Percentiles rank a stretch among this genome's conserved stretches.
Conservation (phyloP, 2,888 invertebrate species). For the Gerris lacustris region DNA sequence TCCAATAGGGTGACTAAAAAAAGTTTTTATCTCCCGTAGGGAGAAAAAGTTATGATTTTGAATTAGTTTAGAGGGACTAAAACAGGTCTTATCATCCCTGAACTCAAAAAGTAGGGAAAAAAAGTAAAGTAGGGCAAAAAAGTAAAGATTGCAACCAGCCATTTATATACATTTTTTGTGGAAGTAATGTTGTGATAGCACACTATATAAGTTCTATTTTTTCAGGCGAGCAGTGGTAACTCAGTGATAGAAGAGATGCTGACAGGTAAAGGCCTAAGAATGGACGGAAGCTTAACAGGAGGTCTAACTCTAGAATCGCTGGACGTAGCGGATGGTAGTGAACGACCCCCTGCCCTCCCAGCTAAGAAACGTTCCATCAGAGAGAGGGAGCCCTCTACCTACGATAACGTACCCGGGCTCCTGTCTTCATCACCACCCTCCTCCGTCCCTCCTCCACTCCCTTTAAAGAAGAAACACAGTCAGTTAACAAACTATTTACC, state of each 20-base stretch:
- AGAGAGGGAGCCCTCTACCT: slow-evolving; percentile 53
- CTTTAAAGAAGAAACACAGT: slow-evolving; percentile 90
- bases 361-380: slow-evolving; percentile 45
- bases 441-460: slow-evolving; percentile 72
- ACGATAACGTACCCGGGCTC: slow-evolving; percentile 48
- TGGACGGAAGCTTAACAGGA: background rate
- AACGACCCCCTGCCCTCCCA: slow-evolving; percentile 48
- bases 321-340: no score
- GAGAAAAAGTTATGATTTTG: no score
- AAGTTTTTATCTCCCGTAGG: no score
- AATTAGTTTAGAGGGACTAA: no score
- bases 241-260: background rate
- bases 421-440: slow-evolving; percentile 36
- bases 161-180: no score
- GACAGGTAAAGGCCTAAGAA: no score
- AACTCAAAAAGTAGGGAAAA: no score
- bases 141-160: no score
- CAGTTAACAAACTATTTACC: slow-evolving; percentile 43
- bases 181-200: no score
- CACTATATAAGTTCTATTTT: background rate
- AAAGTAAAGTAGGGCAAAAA: no score
- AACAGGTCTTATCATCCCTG: no score
- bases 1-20: no score
- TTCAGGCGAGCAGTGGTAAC: background rate
- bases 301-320: background rate